Conservation (phyloP, 2,888 invertebrate genomes). For the Tetropium fuscum region DNA sequence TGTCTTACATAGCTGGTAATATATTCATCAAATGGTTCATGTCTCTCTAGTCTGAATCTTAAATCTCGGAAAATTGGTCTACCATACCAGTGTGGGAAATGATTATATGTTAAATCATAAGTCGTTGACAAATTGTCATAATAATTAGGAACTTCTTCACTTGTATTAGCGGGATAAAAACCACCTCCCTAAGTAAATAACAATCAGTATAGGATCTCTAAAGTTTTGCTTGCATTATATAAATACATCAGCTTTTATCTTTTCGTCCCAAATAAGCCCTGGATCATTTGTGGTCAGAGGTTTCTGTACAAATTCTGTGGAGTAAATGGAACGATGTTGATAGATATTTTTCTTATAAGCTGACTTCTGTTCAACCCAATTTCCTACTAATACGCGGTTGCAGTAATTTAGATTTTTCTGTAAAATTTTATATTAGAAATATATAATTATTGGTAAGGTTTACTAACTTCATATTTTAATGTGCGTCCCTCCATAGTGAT, state of each 20-base stretch:
- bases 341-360: conserved; percentile 39
- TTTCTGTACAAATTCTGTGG: conserved; percentile 36
- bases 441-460: neutral
- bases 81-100: conserved; percentile 67
- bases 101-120: conserved; percentile 69
- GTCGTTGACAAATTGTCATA: conserved; percentile 67
- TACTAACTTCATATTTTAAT: conserved; percentile 17
- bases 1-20: conserved; percentile 36
- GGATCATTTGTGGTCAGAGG: conserved; percentile 21
- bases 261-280: conserved; percentile 34
- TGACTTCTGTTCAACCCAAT: conserved; percentile 49
- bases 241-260: conserved; percentile 28
- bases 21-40: conserved; percentile 62
- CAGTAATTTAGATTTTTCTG: conserved; percentile 44
- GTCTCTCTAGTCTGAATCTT: conserved; percentile 65
- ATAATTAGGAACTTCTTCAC: conserved; percentile 66
- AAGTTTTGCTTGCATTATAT: conserved; percentile 4
- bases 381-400: conserved; percentile 45
- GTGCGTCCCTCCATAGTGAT: conserved; percentile 24
- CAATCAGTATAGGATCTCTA: neutral
- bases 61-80: conserved; percentile 65
- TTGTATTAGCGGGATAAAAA: conserved; percentile 63
- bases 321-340: conserved; percentile 42
- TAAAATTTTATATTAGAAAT: conserved; percentile 22
- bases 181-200: conserved; percentile 63